Percentiles rank a stretch among this genome's conserved stretches.
phyloP scores from a whole-genome alignment of 2,797 vertebrate species.

The Rallus crepitans region DNA sequence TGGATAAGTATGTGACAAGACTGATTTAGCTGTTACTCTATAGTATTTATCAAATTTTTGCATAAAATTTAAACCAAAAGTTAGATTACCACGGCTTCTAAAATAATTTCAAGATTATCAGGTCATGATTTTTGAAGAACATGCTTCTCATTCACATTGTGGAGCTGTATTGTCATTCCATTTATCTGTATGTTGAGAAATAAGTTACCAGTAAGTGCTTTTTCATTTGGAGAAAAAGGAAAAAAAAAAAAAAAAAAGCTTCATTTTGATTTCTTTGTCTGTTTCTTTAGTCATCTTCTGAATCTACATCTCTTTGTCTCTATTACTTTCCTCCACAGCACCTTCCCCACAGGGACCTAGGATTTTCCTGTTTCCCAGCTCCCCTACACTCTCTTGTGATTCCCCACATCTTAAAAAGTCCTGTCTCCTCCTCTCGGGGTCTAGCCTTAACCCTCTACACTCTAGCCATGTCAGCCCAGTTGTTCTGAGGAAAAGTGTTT shows the following conservation, averaged over 20 bases:
- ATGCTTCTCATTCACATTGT: slow-evolving; percentile 36
- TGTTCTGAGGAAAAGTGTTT: slow-evolving; percentile 97
- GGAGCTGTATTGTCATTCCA: slow-evolving; percentile 56
- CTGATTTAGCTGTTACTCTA: background rate
- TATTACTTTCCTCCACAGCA: slow-evolving; percentile 85
- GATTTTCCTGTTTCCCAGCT: slow-evolving; percentile 92
- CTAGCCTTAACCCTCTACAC: slow-evolving; percentile 83
- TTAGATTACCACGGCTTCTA: background rate
- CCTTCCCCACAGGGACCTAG: slow-evolving; percentile 84
- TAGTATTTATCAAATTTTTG: background rate
- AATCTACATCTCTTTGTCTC: slow-evolving; percentile 81
- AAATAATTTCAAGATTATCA: background rate
- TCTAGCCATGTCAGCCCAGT: slow-evolving; percentile 88
- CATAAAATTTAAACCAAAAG: background rate
- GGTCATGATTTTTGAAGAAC: slow-evolving; percentile 15
- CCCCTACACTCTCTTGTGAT: slow-evolving; percentile 88
- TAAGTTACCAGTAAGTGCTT: slow-evolving; percentile 53
- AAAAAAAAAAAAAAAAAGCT: background rate
- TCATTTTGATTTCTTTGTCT: slow-evolving; percentile 76
- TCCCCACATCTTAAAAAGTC: slow-evolving; percentile 87
- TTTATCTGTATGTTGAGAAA: slow-evolving; percentile 41
- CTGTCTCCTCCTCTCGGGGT: slow-evolving; percentile 83
- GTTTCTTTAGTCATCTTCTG: slow-evolving; percentile 78
- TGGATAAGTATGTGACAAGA: background rate
- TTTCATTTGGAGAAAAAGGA: slow-evolving; percentile 33